Evolutionary conservation across 2,797 vertebrate genomes (phyloP).

Genomic region (Steatocranus sp.): DNA sequence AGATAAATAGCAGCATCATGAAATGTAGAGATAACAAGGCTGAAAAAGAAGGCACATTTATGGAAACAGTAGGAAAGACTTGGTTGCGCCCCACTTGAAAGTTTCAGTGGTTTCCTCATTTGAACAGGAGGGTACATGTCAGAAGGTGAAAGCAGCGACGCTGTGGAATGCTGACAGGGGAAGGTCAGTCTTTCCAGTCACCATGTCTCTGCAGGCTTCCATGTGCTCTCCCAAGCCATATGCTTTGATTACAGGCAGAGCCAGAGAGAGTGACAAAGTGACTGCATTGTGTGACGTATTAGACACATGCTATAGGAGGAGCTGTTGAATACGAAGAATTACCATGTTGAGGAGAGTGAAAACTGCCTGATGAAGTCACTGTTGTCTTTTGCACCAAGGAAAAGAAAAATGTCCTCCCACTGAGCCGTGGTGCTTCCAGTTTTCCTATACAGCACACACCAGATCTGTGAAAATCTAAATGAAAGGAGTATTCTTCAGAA

Average conservation of each 20-base stretch:
- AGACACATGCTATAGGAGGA: background rate
- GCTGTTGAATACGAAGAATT: background rate
- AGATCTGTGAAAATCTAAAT: background rate
- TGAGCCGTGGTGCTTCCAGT: background rate
- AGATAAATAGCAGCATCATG: background rate
- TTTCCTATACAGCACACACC: background rate
- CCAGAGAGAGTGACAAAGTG: background rate
- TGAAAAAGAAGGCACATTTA: background rate
- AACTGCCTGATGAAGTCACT: background rate
- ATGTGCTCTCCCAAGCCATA: background rate
- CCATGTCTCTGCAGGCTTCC: background rate
- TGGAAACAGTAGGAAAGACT: background rate
- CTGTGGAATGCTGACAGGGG: background rate
- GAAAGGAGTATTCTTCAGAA: background rate
- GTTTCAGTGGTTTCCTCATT: background rate
- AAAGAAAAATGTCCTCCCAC: background rate
- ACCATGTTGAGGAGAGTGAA: background rate
- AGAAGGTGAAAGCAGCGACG: background rate
- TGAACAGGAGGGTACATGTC: background rate
- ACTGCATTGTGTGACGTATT: background rate
- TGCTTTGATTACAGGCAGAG: background rate
- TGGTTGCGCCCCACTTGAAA: background rate
- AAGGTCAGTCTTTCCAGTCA: background rate
- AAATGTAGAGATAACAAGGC: background rate
- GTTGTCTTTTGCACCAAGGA: accelerated